phyloP scores from a whole-genome alignment of 2,888 invertebrate species.

The Criorhina ranunculi region DNA sequence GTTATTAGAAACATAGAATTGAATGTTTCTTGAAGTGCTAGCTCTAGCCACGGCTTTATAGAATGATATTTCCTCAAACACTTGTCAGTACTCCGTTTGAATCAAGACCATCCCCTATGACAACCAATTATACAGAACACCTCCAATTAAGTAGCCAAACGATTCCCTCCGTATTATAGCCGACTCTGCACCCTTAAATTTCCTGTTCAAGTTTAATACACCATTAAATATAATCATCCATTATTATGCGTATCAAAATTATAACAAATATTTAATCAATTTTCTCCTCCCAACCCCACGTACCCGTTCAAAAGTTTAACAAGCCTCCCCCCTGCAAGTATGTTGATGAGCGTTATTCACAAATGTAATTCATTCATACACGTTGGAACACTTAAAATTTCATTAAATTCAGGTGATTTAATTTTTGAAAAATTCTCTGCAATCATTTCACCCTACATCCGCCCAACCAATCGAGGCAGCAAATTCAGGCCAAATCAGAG shows the following conservation, averaged over 20 bases:
- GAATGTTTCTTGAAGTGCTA: no score
- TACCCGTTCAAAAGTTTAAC: neutral
- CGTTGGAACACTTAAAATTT: conserved; percentile 11
- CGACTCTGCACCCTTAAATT: no score
- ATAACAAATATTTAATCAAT: neutral
- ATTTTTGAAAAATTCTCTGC: neutral
- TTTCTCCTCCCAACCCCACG: neutral
- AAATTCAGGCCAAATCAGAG: neutral
- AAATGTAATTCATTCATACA: conserved; percentile 11
- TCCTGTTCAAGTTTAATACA: no score
- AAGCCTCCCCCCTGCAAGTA: neutral
- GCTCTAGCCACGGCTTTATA: no score
- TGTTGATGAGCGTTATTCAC: conserved; percentile 9
- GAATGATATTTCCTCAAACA: no score
- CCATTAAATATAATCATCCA: no score
- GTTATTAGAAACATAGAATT: no score
- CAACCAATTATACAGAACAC: no score
- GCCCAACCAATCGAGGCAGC: neutral
- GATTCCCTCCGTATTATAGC: no score
- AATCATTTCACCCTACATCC: neutral
- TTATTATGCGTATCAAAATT: neutral
- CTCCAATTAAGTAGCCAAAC: no score
- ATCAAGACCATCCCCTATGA: no score
- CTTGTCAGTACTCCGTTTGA: no score
- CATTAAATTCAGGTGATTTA: conserved; percentile 43